Evolutionary conservation across 2,888 invertebrate genomes (phyloP), one percentile per base, ranked within the genome.

Genomic region (Thereva unica): DNA sequence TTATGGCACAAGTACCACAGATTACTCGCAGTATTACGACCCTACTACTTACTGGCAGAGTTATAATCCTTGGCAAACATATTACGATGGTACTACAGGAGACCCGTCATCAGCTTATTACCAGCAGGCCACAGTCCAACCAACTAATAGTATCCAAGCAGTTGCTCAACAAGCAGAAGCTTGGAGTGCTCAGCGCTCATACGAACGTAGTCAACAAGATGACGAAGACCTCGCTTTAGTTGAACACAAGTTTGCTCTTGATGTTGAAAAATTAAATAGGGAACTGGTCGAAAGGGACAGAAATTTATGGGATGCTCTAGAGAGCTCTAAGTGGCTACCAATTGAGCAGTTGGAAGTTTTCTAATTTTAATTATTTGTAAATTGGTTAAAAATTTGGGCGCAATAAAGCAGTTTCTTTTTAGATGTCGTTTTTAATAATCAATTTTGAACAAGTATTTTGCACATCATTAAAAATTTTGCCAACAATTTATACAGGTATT

Each of bases 31-130:
- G 79, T 92, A 92, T 81, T 91, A 92, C 79, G 92, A 92, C 81
- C 90, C 91, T 38, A 87, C 90, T 54, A 87, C 89, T 52, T 93
- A 93, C 80, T 93, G 93, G 93, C 92, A 91, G 78, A 92, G 92
- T 78, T 93, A 93, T 78, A 89, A 89, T 73, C 85, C 86, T 67
- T 93, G 93, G 93, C 88, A 89, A 76, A 88, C 88, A 12, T 89
- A 89, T 79, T 89, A 89, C 75, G 84, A 88, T 74, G 71, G 73
- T 34, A 61, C 69, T 12, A 69, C 74, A 0, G 71, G 72, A 5
- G 68, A 69, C 2, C 71, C 78, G 0, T 38, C 65, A 5, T 73
- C 73, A 65, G 76, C 77, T 0, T 80, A 78, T 69, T 82, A 80
- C 74, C 80, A 79, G 34, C 83, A 82, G 49, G 78, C 83, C n/a